Evolutionary conservation across 2,888 invertebrate species (phyloP).

Genomic region (Acanthococcus lagerstroemiae): DNA sequence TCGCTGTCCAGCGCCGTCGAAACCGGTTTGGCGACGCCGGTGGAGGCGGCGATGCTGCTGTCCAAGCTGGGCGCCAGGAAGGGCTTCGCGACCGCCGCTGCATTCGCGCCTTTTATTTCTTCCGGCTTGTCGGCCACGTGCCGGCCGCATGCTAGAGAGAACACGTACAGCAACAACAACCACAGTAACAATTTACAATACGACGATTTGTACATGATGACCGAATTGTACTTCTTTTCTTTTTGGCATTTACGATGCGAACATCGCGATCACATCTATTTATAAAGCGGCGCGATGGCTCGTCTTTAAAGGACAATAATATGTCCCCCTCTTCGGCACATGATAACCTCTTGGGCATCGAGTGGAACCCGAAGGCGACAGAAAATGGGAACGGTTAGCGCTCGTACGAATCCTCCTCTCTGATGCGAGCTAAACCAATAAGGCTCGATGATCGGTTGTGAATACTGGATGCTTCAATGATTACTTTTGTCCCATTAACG

Average conservation of each 20-base stretch:
- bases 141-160: conserved; percentile 6
- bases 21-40: background rate
- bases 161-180: conserved; percentile 8
- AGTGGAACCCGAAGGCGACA: too few relatives aligned
- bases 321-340: conserved; percentile 1
- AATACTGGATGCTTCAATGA: conserved; percentile 16
- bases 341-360: conserved; percentile 9
- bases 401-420: conserved; percentile 4
- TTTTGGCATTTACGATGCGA: too few relatives aligned
- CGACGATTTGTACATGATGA: conserved; percentile 17
- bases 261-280: too few relatives aligned
- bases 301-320: too few relatives aligned
- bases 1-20: conserved; percentile 30
- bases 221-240: conserved; percentile 2
- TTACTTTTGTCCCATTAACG: conserved; percentile 13
- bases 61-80: background rate
- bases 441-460: conserved; percentile 7
- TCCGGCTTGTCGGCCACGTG: background rate
- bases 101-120: conserved; percentile 42
- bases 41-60: background rate
- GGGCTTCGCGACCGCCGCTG: conserved; percentile 38
- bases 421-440: background rate
- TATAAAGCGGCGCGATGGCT: too few relatives aligned
- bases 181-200: conserved; percentile 20
- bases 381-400: too few relatives aligned